Base-by-base conservation (phyloP, 2,797 vertebrate genomes). In the Passerculus sandwichensis region DNA sequence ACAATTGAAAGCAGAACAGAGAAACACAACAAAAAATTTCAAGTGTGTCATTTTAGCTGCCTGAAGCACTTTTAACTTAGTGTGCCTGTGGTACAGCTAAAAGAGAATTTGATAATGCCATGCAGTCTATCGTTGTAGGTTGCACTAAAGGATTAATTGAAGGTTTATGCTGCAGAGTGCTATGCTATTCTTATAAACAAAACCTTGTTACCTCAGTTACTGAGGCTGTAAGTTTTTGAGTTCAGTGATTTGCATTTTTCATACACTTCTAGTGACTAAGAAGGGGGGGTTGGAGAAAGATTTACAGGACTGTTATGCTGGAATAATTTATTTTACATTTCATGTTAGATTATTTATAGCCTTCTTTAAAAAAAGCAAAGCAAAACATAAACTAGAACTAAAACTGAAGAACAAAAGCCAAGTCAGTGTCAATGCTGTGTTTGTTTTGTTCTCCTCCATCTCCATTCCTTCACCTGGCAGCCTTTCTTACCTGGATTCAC, bases 91-190 rank as follows among this genome's bases (percentile, higher is more conserved):
- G 54, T 91, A 54, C 51, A 92, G 79, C 50, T 91, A 51, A 96
- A 95, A 54, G 26, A 94, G 75, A 91, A 95, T 67, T 92, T 38
- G 32, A 67, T 95, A 87, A 95, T 86, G 67, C 70, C 89, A 94
- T 76, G 64, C 30, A 60, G 80, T 91, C 88, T 91, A 85, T 90
- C 26, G 26, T 89, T 0, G 22, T 13, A 62, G 93, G 87, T 62
- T 95, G 78, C 72, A 91, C 92, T 56, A 90, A 88, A 96, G 38
- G 62, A 96, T 96, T 96, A 97, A 97, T 83, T 96, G 85, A 86
- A 91, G 92, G 90, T 93, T 97, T 96, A 77, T 89, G 85, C 82
- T 89, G 87, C 88, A 94, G 86, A 94, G 53, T 72, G 71, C 14
- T 92, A 62, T 94, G 84, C 65, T 97, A 75, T 88, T 96, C 79